phyloP scores from a whole-genome alignment of 2,888 invertebrate genomes.

The Neoascia interrupta region DNA sequence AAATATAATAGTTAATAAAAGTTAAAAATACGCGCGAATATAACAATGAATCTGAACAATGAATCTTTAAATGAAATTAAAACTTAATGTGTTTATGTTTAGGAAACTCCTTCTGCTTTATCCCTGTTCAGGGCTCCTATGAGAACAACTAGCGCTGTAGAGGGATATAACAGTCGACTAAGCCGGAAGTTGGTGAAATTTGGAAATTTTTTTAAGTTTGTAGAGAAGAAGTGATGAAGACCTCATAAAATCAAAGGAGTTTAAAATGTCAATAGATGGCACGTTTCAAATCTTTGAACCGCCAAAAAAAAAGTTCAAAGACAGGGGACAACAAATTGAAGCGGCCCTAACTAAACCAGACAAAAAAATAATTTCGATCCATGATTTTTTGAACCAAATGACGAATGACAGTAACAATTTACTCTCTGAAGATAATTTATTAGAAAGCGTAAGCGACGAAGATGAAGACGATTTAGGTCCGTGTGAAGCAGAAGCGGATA shows the following conservation, averaged over 20 bases:
- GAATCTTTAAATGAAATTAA: too few relatives aligned
- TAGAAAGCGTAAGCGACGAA: too few relatives aligned
- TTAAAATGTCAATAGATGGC: slow-evolving; percentile 20
- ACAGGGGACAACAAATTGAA: slow-evolving; percentile 13
- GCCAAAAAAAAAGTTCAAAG: slow-evolving; percentile 11
- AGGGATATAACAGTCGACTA: slow-evolving; percentile 2
- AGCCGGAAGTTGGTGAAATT: slow-evolving; percentile 5
- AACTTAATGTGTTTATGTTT: too few relatives aligned
- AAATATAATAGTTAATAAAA: too few relatives aligned
- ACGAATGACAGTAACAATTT: slow-evolving; percentile 13
- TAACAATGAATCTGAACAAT: too few relatives aligned
- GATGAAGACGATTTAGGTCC: too few relatives aligned
- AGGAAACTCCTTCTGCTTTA: slow-evolving; percentile 12
- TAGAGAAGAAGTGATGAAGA: slow-evolving; percentile 15
- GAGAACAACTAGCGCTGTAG: slow-evolving; percentile 4
- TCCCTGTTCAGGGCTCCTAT: slow-evolving; percentile 11
- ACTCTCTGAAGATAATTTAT: slow-evolving; percentile 1
- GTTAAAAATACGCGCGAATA: too few relatives aligned
- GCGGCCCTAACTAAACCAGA: not conserved
- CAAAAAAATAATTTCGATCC: slow-evolving; percentile 18
- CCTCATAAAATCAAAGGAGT: slow-evolving; percentile 11
- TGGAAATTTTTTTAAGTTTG: slow-evolving; percentile 10
- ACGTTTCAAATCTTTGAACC: slow-evolving; percentile 20
- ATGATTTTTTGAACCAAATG: slow-evolving; percentile 19
- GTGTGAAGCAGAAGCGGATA: too few relatives aligned